phyloP scores from a whole-genome alignment of 2,888 invertebrate genomes.

The Thumatha senex region DNA sequence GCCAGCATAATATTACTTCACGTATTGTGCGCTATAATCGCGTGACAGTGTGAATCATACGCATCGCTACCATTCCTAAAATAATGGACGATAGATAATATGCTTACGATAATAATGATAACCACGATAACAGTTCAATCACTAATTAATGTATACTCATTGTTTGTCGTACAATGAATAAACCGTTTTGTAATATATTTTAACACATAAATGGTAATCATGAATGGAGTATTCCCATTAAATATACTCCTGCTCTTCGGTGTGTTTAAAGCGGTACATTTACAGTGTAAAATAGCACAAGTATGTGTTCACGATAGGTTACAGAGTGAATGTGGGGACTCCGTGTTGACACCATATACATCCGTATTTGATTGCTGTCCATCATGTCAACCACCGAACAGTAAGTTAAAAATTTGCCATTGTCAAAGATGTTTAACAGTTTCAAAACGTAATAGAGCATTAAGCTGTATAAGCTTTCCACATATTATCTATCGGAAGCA shows the following conservation, averaged over 20 bases:
- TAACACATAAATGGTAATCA: slow-evolving; percentile 10
- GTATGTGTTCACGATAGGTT: slow-evolving; percentile 66
- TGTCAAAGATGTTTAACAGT: background rate
- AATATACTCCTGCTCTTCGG: slow-evolving; percentile 30
- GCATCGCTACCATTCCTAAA: slow-evolving; percentile 30
- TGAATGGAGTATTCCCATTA: slow-evolving; percentile 21
- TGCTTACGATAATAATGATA: slow-evolving; percentile 49
- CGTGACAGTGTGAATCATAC: slow-evolving; percentile 27
- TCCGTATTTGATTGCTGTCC: slow-evolving; percentile 73
- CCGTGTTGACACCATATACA: slow-evolving; percentile 49
- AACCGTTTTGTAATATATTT: slow-evolving; percentile 15
- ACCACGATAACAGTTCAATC: slow-evolving; percentile 38
- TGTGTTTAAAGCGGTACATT: slow-evolving; percentile 28
- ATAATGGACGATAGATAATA: slow-evolving; percentile 57
- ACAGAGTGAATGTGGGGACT: slow-evolving; percentile 48
- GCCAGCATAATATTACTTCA: slow-evolving; percentile 6
- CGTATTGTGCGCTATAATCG: slow-evolving; percentile 11
- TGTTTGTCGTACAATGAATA: slow-evolving; percentile 35
- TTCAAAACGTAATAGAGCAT: slow-evolving; percentile 3
- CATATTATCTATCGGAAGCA: slow-evolving; percentile 42
- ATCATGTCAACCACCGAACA: slow-evolving; percentile 50
- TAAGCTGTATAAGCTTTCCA: slow-evolving; percentile 37
- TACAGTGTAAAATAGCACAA: slow-evolving; percentile 58
- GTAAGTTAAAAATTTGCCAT: slow-evolving; percentile 18
- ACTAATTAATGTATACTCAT: slow-evolving; percentile 47